Conservation (phyloP, 2,888 invertebrate genomes). For the Odontomyia ornata region DNA sequence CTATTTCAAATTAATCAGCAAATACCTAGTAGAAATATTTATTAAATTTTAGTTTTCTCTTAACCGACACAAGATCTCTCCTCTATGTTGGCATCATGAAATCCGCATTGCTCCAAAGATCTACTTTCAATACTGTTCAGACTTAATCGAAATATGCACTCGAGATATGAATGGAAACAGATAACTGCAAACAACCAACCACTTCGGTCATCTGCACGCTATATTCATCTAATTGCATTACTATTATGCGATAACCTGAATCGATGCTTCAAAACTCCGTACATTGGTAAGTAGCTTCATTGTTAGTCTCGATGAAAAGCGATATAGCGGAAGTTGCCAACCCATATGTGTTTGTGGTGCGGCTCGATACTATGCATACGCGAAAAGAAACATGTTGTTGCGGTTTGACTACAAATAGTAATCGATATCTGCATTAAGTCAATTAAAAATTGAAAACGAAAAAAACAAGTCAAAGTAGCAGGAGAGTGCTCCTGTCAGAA, state of each 20-base stretch:
- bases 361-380: not conserved
- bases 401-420: constrained; percentile 28
- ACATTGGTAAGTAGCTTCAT: not conserved
- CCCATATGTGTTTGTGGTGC: constrained; percentile 3
- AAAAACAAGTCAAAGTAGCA: too few species aligned
- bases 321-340: constrained; percentile 21
- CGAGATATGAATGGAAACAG: not conserved
- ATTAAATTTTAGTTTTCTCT: too few species aligned
- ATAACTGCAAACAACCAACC: not conserved
- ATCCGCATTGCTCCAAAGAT: too few species aligned
- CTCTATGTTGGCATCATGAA: too few species aligned
- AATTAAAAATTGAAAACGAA: constrained; percentile 23
- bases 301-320: too few species aligned
- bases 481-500: too few species aligned
- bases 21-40: too few species aligned
- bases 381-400: not conserved
- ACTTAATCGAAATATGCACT: not conserved
- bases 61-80: too few species aligned
- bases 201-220: not conserved
- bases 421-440: constrained; percentile 7
- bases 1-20: too few species aligned
- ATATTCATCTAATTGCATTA: not conserved
- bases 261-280: not conserved
- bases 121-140: constrained; percentile 1
- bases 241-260: not conserved